Evolutionary conservation across 2,113 vertebrate species (phyloP), one percentile per base, ranked within the genome.

Genomic region (Austrofundulus limnaeus): DNA sequence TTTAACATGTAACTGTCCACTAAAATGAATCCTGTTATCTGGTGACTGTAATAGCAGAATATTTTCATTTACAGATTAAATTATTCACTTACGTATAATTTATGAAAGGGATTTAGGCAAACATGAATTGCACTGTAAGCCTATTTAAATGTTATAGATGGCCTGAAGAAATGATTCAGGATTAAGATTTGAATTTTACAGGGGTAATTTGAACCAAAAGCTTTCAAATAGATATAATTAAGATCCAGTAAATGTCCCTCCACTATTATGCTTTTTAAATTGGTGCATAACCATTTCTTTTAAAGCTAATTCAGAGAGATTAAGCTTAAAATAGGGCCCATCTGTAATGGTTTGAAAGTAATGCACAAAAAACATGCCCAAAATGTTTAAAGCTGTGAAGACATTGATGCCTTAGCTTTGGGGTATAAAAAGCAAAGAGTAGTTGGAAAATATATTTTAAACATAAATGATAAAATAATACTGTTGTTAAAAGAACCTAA

Each of bases 231-330:
- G 28, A 70, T 61, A 48, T 64, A 45, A 66, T 67, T 58, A 43
- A 34, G 54, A 64, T 64, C 24, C 47, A 39, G 20, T 50, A 38
- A 63, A 23, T 58, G 53, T 66, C 64, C 62, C 34, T 77, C 38
- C 31, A 38, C 4, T 50, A 2, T 10, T 11, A 24, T 25, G 61
- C 71, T 11, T 70, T 73, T 60, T 58, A 52, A 45, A n/a, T 57
- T 55, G 45, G 46, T 46, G 67, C 54, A 31, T 28, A 57, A 53
- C 54, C 39, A 51, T 82, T 81, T 75, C 56, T 61, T 70, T 74
- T 67, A 73, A 79, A 72, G 19, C 38, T 66, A 73, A 77, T 57
- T 47, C 63, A 69, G 50, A 59, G 61, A 80, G 66, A 82, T 60
- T 69, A 61, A 61, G 42, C 70, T 66, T 54, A 45, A 70, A 23